phyloP scores from a whole-genome alignment of 2,113 vertebrate genomes.

The Lates calcarifer region DNA sequence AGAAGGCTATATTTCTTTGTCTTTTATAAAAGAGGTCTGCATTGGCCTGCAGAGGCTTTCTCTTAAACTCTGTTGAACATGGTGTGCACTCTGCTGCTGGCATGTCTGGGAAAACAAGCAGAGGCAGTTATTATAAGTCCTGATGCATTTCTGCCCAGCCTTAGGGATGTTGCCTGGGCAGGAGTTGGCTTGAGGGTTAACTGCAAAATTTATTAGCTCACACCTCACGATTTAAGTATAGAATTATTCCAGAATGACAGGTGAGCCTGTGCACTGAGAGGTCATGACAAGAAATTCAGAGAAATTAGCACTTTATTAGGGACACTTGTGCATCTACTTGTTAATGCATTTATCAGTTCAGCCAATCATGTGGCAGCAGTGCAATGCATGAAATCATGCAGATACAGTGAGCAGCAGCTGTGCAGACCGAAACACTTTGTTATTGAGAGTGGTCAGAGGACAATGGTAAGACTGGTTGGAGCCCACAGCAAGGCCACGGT shows the following conservation, averaged over 20 bases:
- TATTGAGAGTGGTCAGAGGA: background rate
- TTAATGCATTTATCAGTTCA: background rate
- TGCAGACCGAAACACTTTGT: background rate
- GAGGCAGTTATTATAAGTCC: constrained; percentile 67
- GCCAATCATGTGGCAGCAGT: background rate
- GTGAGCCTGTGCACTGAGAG: constrained; percentile 26
- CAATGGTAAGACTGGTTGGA: background rate
- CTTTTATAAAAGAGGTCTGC: constrained; percentile 44
- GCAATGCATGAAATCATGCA: background rate
- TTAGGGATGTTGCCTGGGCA: constrained; percentile 46
- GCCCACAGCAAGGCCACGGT: background rate
- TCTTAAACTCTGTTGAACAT: constrained; percentile 53
- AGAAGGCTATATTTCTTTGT: constrained; percentile 51
- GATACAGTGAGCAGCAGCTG: background rate
- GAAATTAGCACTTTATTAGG: background rate
- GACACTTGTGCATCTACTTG: background rate
- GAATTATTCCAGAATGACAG: constrained; percentile 66
- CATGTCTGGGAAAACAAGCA: constrained; percentile 50
- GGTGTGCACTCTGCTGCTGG: constrained; percentile 35
- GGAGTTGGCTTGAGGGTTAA: constrained; percentile 50
- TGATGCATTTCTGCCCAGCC: constrained; percentile 60
- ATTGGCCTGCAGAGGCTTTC: constrained; percentile 52
- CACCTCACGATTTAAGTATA: constrained; percentile 53
- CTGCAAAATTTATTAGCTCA: constrained; percentile 53
- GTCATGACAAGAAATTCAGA: background rate